A percentile compares a stretch with the other conserved stretches of the same genome.
phyloP scores from a whole-genome alignment of 1,140 invertebrate genomes.

The Papilio xuthus region DNA sequence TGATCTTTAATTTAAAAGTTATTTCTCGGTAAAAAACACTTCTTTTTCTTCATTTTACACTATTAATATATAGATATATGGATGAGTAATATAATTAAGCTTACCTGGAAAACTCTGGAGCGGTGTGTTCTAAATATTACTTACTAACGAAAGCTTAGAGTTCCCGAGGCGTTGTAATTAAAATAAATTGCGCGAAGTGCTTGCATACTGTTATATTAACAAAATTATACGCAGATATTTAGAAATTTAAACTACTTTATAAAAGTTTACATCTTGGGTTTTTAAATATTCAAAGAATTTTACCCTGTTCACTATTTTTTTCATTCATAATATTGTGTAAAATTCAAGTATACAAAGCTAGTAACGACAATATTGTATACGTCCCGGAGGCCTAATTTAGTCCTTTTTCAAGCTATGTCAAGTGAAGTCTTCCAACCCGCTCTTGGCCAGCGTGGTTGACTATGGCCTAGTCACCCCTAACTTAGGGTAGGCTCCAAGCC shows the following conservation, averaged over 20 bases:
- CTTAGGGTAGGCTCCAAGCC: no score
- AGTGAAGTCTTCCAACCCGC: no score
- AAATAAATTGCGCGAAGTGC: constrained; percentile 22
- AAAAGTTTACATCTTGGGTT: not conserved
- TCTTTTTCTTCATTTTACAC: not conserved
- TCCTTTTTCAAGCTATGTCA: no score
- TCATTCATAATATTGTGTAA: not conserved
- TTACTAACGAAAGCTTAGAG: constrained; percentile 20
- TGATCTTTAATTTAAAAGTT: not conserved
- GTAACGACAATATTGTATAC: no score
- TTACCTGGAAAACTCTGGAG: not conserved
- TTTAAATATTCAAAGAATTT: not conserved
- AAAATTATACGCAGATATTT: not conserved
- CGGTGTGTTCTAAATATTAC: not conserved
- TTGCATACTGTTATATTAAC: constrained; percentile 20
- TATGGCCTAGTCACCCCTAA: no score
- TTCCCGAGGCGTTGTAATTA: constrained; percentile 17
- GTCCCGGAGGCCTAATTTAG: no score
- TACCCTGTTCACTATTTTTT: not conserved
- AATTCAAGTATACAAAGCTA: no score
- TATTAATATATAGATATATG: not conserved
- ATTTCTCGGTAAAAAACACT: no score
- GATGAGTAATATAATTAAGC: not conserved
- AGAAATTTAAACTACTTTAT: not conserved
- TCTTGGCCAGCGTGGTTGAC: no score